These are phyloP conservation scores for Hemicrepidius hirtus DNA, from an alignment of 2,888 invertebrate genomes.

Conservation along the genomic window DNA sequence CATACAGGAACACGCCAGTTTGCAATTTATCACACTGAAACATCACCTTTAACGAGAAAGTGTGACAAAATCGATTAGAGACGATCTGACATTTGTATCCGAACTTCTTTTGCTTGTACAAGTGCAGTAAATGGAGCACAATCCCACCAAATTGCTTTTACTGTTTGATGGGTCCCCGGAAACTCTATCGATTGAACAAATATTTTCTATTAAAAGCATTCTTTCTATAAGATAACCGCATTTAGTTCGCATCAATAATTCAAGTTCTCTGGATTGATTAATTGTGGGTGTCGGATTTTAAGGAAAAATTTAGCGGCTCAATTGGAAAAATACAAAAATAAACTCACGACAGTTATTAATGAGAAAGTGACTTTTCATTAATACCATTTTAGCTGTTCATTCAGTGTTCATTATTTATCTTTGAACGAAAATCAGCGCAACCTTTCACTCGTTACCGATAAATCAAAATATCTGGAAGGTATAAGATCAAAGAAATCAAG, in stretches of 20 bases:
- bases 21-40: conserved; percentile 21
- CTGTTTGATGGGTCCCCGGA: conserved; percentile 10
- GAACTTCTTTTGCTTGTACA: conserved; percentile 21
- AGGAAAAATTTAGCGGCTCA: not conserved
- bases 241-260: not conserved
- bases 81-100: conserved; percentile 27
- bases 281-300: not conserved
- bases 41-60: conserved; percentile 27
- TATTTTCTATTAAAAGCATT: conserved; percentile 19
- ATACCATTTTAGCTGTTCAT: not conserved
- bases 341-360: conserved; percentile 9
- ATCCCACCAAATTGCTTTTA: conserved; percentile 20
- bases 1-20: conserved; percentile 1
- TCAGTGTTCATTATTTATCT: too few species aligned
- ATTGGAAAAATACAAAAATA: conserved; percentile 11
- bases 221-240: not conserved
- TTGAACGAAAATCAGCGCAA: too few species aligned
- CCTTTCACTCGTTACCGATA: too few species aligned
- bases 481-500: too few species aligned
- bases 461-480: too few species aligned
- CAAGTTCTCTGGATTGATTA: conserved; percentile 7
- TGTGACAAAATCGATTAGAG: conserved; percentile 32
- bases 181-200: conserved; percentile 20
- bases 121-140: conserved; percentile 25
- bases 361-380: not conserved